Percentiles rank a stretch among this genome's conserved stretches.
These are phyloP conservation scores for Apeltes quadracus DNA, from an alignment of 2,113 vertebrate species.

Conservation along the genomic window DNA sequence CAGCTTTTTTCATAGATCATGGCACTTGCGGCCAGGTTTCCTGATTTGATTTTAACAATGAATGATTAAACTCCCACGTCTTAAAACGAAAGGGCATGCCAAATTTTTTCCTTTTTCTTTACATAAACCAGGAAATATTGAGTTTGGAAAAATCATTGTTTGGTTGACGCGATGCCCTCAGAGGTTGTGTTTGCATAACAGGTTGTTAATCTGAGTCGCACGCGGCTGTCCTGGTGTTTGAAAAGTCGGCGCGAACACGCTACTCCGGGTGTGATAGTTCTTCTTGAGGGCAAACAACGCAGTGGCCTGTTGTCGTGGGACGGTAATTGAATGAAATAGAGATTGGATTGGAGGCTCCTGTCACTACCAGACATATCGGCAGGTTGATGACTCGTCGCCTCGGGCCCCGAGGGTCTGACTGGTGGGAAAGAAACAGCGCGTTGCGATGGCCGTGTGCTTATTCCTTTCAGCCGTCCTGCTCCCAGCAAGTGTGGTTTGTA, in stretches of 20 bases:
- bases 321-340: slow-evolving; percentile 77
- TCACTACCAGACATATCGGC: slow-evolving; percentile 70
- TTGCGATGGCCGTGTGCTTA: slow-evolving; percentile 36
- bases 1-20: slow-evolving; percentile 32
- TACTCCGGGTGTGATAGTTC: slow-evolving; percentile 43
- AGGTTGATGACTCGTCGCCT: slow-evolving; percentile 64
- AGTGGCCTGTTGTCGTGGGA: slow-evolving; percentile 60
- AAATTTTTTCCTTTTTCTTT: not conserved
- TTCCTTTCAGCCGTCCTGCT: slow-evolving; percentile 46
- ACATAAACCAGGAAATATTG: not conserved
- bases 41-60: slow-evolving; percentile 22
- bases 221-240: slow-evolving; percentile 13
- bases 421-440: slow-evolving; percentile 51
- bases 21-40: slow-evolving; percentile 19
- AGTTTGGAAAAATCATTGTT: not conserved
- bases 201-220: slow-evolving; percentile 32
- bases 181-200: slow-evolving; percentile 16
- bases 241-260: slow-evolving; percentile 27
- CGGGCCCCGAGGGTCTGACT: slow-evolving; percentile 46
- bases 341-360: slow-evolving; percentile 73
- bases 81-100: not conserved
- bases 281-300: slow-evolving; percentile 59
- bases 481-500: slow-evolving; percentile 21
- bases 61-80: slow-evolving; percentile 30
- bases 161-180: not conserved